Base-by-base conservation (phyloP, 2,888 invertebrate species). In the Poecilobothrus nobilitatus region DNA sequence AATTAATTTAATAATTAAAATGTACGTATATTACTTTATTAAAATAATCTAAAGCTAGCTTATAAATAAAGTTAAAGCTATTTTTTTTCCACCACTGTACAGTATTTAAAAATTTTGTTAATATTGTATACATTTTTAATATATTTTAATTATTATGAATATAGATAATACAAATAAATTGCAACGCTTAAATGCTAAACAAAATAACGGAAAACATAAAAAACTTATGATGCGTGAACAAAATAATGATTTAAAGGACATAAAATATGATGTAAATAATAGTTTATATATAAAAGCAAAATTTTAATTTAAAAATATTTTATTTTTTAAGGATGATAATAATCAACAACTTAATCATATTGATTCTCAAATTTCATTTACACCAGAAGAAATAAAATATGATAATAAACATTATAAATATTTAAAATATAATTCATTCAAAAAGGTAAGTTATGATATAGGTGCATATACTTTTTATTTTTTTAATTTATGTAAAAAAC, bases 331-430 rank as follows among this genome's bases (percentile, higher is more conserved):
- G 76, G 80, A 82, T 73, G 82, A 82, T 73, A 81, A 81, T 75
- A 82, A 82, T 78, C 79, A 80, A 64, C 81, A 81, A 74, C 80
- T 78, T 71, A 82, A 82, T 77, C 81, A 82, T 73, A 81, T 82
- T 74, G 82, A 79, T 76, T 84, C 85, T 70, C 84, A 84, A 76
- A 88, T 87, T 79, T 89, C 88, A 66, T 87, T 89, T 77, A 89
- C 89, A 22, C 89, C 90, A 3, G 88, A 89, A 77, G 89, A 90
- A 79, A 89, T 90, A 79, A 90, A 89, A 81, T 90, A 89, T 76
- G 90, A 90, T 77, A 90, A 90, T 83, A 89, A 90, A 80, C 90
- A 90, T 80, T 90, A 90, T 81, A 89, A 90, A 78, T 90, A 90
- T 80, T 87, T 90, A 74, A 90, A 90, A 80, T 90, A 90, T 78